A percentile compares a stretch with the other conserved stretches of the same genome.
These are phyloP conservation scores for Oostethus manadensis DNA, from an alignment of 2,113 vertebrate species.

Conservation along the genomic window DNA sequence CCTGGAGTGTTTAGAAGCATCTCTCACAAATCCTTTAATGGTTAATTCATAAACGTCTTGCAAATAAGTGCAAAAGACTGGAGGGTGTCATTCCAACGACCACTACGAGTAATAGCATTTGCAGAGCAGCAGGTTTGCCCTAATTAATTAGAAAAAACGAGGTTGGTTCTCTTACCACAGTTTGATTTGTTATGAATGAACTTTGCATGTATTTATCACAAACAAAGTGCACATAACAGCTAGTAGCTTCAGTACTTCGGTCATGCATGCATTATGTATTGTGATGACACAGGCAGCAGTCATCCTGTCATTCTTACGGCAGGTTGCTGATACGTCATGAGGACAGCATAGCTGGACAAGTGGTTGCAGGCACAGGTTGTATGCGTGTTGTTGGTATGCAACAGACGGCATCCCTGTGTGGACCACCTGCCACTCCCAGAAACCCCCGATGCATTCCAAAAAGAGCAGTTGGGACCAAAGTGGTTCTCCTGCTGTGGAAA, in stretches of 20 bases:
- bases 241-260: background rate
- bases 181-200: background rate
- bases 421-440: conserved; percentile 89
- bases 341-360: conserved; percentile 89
- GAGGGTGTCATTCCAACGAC: background rate
- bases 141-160: background rate
- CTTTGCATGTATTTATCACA: background rate
- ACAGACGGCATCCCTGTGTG: conserved; percentile 84
- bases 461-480: conserved; percentile 91
- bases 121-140: background rate
- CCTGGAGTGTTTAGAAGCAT: conserved; percentile 15
- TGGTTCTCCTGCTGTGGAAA: conserved; percentile 82
- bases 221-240: background rate
- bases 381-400: conserved; percentile 89
- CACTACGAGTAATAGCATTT: background rate
- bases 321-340: conserved; percentile 86
- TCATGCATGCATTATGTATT: too few relatives aligned
- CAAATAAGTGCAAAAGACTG: conserved; percentile 2
- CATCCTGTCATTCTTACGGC: conserved; percentile 61
- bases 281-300: too few relatives aligned
- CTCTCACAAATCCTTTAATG: conserved; percentile 4
- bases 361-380: conserved; percentile 93
- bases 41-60: conserved; percentile 27
- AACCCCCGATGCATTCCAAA: conserved; percentile 88
- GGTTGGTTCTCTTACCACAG: background rate